Evolutionary conservation across 2,888 invertebrate species (phyloP), one percentile per base, ranked within the genome.

Genomic region (Lasioglossum zephyrum): DNA sequence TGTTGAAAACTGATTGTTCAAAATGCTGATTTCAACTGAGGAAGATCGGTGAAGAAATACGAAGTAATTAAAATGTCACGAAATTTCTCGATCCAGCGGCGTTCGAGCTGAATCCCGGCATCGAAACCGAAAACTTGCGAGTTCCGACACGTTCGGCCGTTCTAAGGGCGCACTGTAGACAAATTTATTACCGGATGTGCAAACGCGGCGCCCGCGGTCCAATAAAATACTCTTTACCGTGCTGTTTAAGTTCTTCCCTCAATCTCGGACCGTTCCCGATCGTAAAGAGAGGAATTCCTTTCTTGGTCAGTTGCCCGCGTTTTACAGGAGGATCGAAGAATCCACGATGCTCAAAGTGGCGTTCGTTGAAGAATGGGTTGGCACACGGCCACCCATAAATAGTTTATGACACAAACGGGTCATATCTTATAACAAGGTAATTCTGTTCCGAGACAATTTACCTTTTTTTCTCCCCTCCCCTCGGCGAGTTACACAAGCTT

Each of bases 291-390:
- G 22, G 53, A 74, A 76, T 76, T 72, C 41, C 75, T 76, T 76
- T 81, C 72, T 76, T 81, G 81, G 63, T 81, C 81, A 81, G 39
- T 83, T 73, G 83, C 9, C 73, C 72, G 44, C 83, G 76, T 81
- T 76, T 81, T 73, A 73, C 44, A 76, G 76, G 47, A 77, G 26
- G 60, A 75, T 49, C 81, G 72, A 81, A 73, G 76, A 39, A 84
- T 84, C 73, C 73, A 36, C 57, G 57, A 49, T 22, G 77, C 66
- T 77, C 57, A 31, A 82, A 73, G 77, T 82, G 82, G 77, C 57
- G 77, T 82, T 84, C 66, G 66, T 47, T 22, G 81, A 77, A 69
- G 81, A 77, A 81, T 84, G 76, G 66, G 39, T 47, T 81, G 82
- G 77, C 77, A 73, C 39, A 26, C 66, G 44, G 57, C 77, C 73